These are phyloP conservation scores for Noctilio leporinus DNA, from an alignment of 2,113 vertebrate genomes.

Conservation along the genomic window DNA sequence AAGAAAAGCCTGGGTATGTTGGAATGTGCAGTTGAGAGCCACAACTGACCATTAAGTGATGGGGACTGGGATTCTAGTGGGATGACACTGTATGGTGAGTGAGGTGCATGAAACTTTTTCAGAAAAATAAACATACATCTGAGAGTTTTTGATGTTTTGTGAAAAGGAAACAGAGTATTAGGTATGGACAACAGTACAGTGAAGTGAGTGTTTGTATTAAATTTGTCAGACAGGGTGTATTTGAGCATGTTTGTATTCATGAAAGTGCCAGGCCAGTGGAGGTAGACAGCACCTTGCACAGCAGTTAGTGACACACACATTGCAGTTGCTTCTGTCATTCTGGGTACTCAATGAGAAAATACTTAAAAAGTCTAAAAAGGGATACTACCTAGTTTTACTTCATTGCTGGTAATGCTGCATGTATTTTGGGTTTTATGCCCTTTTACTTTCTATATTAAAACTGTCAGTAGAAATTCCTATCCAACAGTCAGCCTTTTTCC, in stretches of 20 bases:
- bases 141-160: not conserved
- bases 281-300: not conserved
- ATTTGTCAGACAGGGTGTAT: not conserved
- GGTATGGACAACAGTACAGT: no score
- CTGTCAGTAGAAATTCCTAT: not conserved
- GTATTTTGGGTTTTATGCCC: not conserved
- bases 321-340: accelerated
- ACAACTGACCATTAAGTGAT: not conserved
- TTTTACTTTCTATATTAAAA: not conserved
- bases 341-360: not conserved
- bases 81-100: not conserved
- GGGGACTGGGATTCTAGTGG: not conserved
- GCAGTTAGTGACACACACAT: not conserved
- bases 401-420: not conserved
- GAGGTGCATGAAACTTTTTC: not conserved
- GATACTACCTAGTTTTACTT: not conserved
- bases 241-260: not conserved
- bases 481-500: not conserved
- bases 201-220: not conserved
- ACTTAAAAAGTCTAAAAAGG: not conserved
- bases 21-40: not conserved
- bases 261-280: not conserved
- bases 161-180: not conserved
- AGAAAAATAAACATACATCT: no score
- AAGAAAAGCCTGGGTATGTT: no score